Percentiles rank a stretch among this genome's conserved stretches.
Conservation (phyloP, 2,888 invertebrate genomes). For the Ceriagrion tenellum region DNA sequence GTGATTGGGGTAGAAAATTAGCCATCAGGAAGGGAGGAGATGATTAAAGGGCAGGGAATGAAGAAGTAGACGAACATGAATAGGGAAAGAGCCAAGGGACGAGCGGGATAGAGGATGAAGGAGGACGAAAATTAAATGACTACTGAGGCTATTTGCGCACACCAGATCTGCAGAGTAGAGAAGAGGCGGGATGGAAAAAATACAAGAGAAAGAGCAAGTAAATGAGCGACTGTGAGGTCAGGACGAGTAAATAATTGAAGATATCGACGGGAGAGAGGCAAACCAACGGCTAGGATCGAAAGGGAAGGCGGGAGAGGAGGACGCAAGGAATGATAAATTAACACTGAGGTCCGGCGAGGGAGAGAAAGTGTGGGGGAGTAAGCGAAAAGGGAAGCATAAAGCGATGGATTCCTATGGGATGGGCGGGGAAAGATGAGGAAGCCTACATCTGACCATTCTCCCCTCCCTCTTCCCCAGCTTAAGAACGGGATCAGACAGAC, state of each 20-base stretch:
- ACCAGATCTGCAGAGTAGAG: background rate
- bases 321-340: conserved; percentile 17
- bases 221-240: background rate
- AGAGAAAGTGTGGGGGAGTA: background rate
- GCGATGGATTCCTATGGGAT: background rate
- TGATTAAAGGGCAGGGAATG: background rate
- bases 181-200: background rate
- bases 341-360: background rate
- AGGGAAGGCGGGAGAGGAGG: background rate
- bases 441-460: background rate
- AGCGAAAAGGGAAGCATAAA: background rate
- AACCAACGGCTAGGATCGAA: background rate
- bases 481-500: conserved; percentile 7
- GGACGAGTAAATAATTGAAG: conserved; percentile 31
- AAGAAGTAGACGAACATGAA: background rate
- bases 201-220: background rate
- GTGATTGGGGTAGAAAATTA: conserved; percentile 1
- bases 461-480: background rate
- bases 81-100: background rate
- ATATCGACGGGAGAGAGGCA: background rate
- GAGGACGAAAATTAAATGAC: background rate
- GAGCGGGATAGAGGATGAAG: background rate
- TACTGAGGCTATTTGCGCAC: background rate
- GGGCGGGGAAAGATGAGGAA: background rate
- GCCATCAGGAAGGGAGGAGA: background rate